phyloP scores from a whole-genome alignment of 2,888 invertebrate genomes.

The Podabrus alpinus region DNA sequence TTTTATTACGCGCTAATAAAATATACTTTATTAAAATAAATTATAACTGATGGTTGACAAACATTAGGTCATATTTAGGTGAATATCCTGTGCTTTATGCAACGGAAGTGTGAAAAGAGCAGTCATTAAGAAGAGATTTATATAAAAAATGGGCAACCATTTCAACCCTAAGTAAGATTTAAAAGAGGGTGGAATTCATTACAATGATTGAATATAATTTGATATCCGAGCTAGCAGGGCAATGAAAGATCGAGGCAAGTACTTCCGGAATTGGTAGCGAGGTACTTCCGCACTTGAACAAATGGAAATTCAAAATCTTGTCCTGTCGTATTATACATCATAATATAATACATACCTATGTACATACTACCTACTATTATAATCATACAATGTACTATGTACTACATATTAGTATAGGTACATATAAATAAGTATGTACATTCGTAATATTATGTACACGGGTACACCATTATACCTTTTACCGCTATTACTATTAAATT shows the following conservation, averaged over 20 bases:
- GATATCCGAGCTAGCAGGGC: constrained; percentile 22
- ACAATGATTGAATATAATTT: constrained; percentile 28
- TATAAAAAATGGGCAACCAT: constrained; percentile 25
- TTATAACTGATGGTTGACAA: neutral
- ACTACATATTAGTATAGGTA: no score
- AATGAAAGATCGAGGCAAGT: constrained; percentile 28
- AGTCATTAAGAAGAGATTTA: constrained; percentile 19
- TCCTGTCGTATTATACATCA: neutral
- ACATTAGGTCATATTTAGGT: neutral
- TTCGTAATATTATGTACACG: no score
- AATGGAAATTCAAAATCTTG: neutral
- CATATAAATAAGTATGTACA: no score
- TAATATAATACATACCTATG: neutral
- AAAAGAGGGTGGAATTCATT: constrained; percentile 30
- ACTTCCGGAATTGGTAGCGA: constrained; percentile 25
- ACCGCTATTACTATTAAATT: no score
- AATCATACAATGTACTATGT: no score
- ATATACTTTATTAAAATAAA: neutral
- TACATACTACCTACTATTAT: neutral
- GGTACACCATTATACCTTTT: no score
- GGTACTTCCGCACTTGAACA: constrained; percentile 25
- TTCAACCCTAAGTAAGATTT: constrained; percentile 18
- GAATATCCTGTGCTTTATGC: neutral
- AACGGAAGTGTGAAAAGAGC: constrained; percentile 27
- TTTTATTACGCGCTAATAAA: neutral